Percentiles rank a stretch among this genome's conserved stretches.
Conservation (phyloP, 2,888 invertebrate genomes). For the Drosophila mayaguana region DNA sequence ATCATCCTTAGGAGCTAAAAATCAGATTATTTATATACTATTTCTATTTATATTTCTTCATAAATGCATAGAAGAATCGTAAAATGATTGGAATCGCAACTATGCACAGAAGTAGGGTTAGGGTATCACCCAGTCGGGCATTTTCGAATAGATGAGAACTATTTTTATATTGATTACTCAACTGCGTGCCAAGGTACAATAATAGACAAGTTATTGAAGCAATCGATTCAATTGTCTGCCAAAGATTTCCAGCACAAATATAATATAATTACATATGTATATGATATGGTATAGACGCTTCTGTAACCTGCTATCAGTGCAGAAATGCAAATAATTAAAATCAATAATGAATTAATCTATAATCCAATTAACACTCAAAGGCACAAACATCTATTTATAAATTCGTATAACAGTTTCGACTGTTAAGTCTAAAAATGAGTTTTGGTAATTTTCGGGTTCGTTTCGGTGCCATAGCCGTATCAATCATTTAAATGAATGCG, state of each 20-base stretch:
- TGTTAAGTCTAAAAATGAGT: slow-evolving; percentile 1
- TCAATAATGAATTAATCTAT: not conserved
- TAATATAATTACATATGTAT: too few relatives aligned
- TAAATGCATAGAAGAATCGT: too few relatives aligned
- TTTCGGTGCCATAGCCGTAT: slow-evolving; percentile 26
- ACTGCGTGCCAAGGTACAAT: not conserved
- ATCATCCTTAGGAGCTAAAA: too few relatives aligned
- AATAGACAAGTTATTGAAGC: not conserved
- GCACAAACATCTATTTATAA: not conserved
- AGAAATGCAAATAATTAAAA: not conserved
- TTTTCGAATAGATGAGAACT: not conserved
- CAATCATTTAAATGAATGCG: slow-evolving; percentile 57
- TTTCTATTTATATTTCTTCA: too few relatives aligned
- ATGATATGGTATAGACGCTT: not conserved
- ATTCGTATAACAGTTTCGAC: not conserved
- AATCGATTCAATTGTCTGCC: not conserved
- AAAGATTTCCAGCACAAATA: not conserved
- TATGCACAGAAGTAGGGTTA: too few relatives aligned
- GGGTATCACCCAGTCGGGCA: not conserved
- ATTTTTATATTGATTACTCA: not conserved
- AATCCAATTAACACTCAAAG: not conserved
- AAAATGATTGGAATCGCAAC: too few relatives aligned
- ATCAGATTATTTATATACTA: too few relatives aligned
- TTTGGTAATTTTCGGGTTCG: slow-evolving; percentile 9
- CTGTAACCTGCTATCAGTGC: not conserved